phyloP scores from a whole-genome alignment of 2,797 vertebrate genomes.

The Clangula hyemalis region DNA sequence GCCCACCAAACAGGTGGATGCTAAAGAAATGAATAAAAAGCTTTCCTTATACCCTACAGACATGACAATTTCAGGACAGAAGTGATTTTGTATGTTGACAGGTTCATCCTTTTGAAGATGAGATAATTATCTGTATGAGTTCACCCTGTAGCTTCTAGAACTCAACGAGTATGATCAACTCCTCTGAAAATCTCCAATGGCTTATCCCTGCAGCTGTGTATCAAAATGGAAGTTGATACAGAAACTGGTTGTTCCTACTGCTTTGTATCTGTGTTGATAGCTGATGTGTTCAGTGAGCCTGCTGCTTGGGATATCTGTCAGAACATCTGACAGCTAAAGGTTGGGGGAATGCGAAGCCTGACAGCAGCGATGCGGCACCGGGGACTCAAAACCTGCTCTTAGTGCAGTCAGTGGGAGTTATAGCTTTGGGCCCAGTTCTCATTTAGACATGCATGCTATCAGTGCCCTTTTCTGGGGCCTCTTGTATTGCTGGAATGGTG shows the following conservation, averaged over 20 bases:
- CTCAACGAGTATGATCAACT: not conserved
- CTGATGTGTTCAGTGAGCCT: constrained; percentile 41
- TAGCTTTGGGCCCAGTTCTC: not conserved
- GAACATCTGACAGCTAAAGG: not conserved
- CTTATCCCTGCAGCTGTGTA: constrained; percentile 23
- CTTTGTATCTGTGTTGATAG: not conserved
- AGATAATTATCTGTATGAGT: constrained; percentile 64
- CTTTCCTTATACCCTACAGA: not conserved
- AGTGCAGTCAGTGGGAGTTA: rapidly evolving
- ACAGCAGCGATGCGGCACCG: not conserved
- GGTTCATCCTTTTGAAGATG: constrained; percentile 61
- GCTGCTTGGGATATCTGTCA: constrained; percentile 29
- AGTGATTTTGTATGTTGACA: constrained; percentile 27
- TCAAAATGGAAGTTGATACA: not conserved
- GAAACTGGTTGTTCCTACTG: not conserved
- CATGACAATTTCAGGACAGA: constrained; percentile 32
- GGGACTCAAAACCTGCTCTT: not conserved
- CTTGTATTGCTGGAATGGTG: rapidly evolving
- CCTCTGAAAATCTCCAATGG: not conserved
- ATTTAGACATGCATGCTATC: rapidly evolving
- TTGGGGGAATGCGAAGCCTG: not conserved
- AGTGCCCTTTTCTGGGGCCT: not conserved
- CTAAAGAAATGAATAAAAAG: not conserved
- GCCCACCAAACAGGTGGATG: constrained; percentile 11
- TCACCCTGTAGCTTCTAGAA: constrained; percentile 41